Evolutionary conservation across 1,140 invertebrate genomes (phyloP).

Genomic region (Pachypeltis micranthus): DNA sequence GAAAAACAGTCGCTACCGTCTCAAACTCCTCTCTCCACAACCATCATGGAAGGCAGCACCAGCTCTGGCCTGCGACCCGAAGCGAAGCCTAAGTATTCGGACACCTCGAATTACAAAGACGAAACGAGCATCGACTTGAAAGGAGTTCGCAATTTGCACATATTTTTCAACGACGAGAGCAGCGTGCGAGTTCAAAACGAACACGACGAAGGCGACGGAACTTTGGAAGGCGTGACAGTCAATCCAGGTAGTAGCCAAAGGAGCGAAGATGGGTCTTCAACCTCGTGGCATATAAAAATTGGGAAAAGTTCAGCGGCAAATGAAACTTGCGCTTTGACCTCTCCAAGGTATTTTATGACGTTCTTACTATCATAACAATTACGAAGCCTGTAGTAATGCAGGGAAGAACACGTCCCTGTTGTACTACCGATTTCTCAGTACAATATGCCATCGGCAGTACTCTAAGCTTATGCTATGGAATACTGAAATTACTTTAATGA

Average conservation of each 20-base stretch:
- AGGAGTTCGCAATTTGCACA: conserved; percentile 30
- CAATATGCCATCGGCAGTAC: too few relatives aligned
- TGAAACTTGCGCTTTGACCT: neutral
- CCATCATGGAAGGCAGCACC: neutral
- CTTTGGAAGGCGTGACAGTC: neutral
- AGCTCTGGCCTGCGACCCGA: neutral
- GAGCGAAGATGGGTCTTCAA: conserved; percentile 11
- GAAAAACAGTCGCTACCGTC: conserved; percentile 42
- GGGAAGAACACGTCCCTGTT: too few relatives aligned
- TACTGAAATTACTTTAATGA: too few relatives aligned
- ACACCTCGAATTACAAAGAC: conserved; percentile 19
- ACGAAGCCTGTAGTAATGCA: too few relatives aligned
- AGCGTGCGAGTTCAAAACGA: conserved; percentile 28
- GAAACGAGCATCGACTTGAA: conserved; percentile 30
- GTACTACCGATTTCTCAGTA: too few relatives aligned
- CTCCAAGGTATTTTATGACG: too few relatives aligned
- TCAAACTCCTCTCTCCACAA: neutral
- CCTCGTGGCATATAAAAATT: conserved; percentile 28
- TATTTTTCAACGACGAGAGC: conserved; percentile 32
- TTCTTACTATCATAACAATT: too few relatives aligned
- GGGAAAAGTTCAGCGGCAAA: conserved; percentile 22
- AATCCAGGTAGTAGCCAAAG: neutral
- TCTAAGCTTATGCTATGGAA: too few relatives aligned
- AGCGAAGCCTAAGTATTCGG: neutral
- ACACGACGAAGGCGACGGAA: conserved; percentile 18